Conservation (phyloP, 2,888 invertebrate genomes). For the Artemia sp. region DNA sequence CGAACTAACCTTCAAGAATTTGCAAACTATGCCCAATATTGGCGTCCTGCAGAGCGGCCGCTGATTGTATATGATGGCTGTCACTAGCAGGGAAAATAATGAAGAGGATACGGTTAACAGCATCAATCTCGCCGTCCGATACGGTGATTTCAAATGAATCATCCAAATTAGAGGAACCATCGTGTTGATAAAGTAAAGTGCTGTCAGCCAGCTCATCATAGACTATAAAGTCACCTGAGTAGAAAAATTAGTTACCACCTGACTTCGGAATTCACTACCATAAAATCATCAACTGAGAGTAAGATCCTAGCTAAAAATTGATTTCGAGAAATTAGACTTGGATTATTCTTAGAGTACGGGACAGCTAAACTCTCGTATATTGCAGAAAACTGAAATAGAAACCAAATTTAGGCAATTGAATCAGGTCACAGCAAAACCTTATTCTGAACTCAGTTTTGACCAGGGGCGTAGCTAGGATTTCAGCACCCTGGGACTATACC, state of each 20-base stretch:
- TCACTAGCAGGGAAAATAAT: background rate
- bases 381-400: too few relatives aligned
- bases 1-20: background rate
- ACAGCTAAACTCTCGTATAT: too few relatives aligned
- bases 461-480: too few relatives aligned
- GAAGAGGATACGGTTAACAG: conserved; percentile 2
- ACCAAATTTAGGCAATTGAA: too few relatives aligned
- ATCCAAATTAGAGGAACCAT: conserved; percentile 1
- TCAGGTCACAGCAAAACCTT: too few relatives aligned
- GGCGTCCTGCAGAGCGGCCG: conserved; percentile 8
- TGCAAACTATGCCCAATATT: conserved; percentile 3
- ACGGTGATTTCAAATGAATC: conserved; percentile 7
- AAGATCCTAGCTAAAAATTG: too few relatives aligned
- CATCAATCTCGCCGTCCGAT: background rate
- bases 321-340: too few relatives aligned
- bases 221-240: conserved; percentile 11
- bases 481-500: too few relatives aligned
- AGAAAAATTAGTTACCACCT: background rate
- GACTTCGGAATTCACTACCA: too few relatives aligned
- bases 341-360: too few relatives aligned
- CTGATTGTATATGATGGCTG: background rate
- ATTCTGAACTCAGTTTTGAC: too few relatives aligned
- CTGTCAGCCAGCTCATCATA: conserved; percentile 9
- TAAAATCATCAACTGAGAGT: too few relatives aligned
- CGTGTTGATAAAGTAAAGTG: conserved; percentile 3